Percentiles rank a stretch among this genome's conserved stretches.
These are phyloP conservation scores for Distichodus sexfasciatus DNA, from an alignment of 2,797 vertebrate species.

Conservation along the genomic window DNA sequence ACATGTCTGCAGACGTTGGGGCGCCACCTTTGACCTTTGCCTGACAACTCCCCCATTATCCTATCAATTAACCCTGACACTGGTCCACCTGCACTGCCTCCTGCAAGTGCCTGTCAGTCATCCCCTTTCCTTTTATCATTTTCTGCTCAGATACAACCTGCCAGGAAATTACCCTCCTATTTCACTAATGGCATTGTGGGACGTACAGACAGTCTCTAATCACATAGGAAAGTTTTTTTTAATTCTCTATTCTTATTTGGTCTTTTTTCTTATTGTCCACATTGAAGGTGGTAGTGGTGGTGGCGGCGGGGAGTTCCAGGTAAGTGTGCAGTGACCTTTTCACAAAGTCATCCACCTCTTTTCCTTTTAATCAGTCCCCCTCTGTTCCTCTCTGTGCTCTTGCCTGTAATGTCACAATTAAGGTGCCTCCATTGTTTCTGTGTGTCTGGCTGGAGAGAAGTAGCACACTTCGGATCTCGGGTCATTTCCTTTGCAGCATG, in stretches of 20 bases:
- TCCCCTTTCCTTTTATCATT: slow-evolving; percentile 59
- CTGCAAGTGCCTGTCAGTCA: not conserved
- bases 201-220: slow-evolving; percentile 64
- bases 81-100: slow-evolving; percentile 50
- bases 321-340: slow-evolving; percentile 80
- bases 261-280: slow-evolving; percentile 23
- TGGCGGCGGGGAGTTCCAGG: slow-evolving; percentile 64
- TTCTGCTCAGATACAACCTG: slow-evolving; percentile 68
- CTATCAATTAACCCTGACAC: slow-evolving; percentile 71
- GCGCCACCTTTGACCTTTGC: slow-evolving; percentile 68
- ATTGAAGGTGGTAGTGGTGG: slow-evolving; percentile 19
- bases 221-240: slow-evolving; percentile 53
- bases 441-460: slow-evolving; percentile 52
- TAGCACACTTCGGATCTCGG: slow-evolving; percentile 60
- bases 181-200: slow-evolving; percentile 65
- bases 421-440: slow-evolving; percentile 73
- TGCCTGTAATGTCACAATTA: slow-evolving; percentile 79
- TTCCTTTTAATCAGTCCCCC: slow-evolving; percentile 76
- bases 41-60: slow-evolving; percentile 68
- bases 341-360: slow-evolving; percentile 79
- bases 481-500: slow-evolving; percentile 74
- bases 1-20: too few species aligned
- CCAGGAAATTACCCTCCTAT: slow-evolving; percentile 73
- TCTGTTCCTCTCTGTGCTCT: slow-evolving; percentile 68
- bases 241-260: slow-evolving; percentile 33